Base-by-base conservation (phyloP, 1,140 invertebrate genomes). In the Drosophila watanabei region DNA sequence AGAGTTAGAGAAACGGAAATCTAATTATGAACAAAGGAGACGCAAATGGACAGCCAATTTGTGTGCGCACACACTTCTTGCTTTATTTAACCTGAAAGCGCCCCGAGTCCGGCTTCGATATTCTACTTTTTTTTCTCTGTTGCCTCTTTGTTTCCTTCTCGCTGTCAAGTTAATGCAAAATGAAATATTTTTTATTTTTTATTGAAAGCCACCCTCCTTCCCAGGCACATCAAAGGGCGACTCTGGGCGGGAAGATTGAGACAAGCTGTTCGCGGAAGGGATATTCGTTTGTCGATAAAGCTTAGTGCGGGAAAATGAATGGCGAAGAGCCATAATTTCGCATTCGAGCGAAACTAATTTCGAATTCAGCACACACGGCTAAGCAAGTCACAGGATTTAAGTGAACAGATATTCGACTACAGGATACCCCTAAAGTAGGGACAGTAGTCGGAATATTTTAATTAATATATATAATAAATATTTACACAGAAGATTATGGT, bases 141-240 rank as follows among this genome's bases (percentile, higher is more conserved):
- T 63, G 24, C 9, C 28, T 43, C 48, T 51, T 71, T 71, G 60
- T 64, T 39, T 62, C 56, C 30, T 32, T 41, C 52, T 18, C 30
- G 37, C 43, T 37, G 45, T 59, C 69, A 64, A 59, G 48, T 48
- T 76, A 76, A 80, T 71, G 63, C 80, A 79, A 76, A 86, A 72
- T 86, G 79, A 88, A 87, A 87, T 87, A 83, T 88, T 88, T 57
- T 86, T 56, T 73, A 51, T 57, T 58, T 77, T 78, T 69, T 57
- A 69, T 69, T 78, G 75, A 69, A 77, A 56, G 57, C 24, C 57
- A 10, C 18, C 30, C 49, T 4, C 20, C 54, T 2, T 5, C 20
- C 35, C 0, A 4, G 7, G 28, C 45, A 61, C 75, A 70, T 78
- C 75, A 78, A 78, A 78, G 28, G 33, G 7, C 11, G 18, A 11